Evolutionary conservation across 2,888 invertebrate species (phyloP), one percentile per base, ranked within the genome.

Genomic region (Nymphalis urticae): DNA sequence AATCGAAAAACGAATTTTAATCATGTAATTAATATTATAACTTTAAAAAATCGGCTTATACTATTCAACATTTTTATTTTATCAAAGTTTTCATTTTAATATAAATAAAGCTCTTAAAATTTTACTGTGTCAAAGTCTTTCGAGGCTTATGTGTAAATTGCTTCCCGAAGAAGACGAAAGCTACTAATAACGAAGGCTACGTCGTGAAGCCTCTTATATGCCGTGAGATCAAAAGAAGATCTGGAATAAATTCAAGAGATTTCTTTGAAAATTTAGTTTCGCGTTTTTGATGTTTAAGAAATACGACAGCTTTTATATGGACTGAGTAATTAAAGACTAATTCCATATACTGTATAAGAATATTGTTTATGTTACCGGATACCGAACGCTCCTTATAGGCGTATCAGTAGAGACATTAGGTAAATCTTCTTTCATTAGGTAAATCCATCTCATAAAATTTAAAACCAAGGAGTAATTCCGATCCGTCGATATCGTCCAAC

Each of bases 151-250:
- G 48, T n/a, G 62, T 62, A 67, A 67, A 67, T 67, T 27, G 42
- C 62, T 62, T 62, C 5, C 21, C 59, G 53, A 68, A 68, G 63
- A 68, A 32, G 62, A 53, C 53, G 64, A 42, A 60, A 68, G 60
- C 64, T 36, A 68, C 59, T 68, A 64, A 68, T 64, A 68, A 68
- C 51, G 68, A 68, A 62, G 67, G 62, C 56, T 62, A 54, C 66
- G 51, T 19, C 24, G 63, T 53, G 58, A 59, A 64, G 64, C 59
- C 64, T 59, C 59, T 64, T 51, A 68, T 68, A 51, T 60, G n/a
- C 47, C n/a, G 60, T 54, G 60, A 60, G 60, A 64, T 68, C 68
- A 68, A 68, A 68, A 64, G 64, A n/a, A 60, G 51, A 64, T 68
- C 59, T 47, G 59, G 53, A 64, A 64, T 63, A 64, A 60, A 68